Conservation (phyloP, 2,888 invertebrate genomes). For the Omphaloscelis lunosa region DNA sequence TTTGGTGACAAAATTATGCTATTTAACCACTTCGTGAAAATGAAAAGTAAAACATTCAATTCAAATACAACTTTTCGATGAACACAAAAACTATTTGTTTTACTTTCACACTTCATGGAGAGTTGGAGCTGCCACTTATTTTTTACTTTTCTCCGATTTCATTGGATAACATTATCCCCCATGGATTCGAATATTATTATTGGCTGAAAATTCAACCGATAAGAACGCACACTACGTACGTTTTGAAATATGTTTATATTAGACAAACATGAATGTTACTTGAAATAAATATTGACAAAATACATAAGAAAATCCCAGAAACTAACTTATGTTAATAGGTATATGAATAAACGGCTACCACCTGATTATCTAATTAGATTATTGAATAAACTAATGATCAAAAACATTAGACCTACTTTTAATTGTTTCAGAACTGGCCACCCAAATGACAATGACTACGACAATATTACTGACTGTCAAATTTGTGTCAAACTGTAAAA, state of each 20-base stretch:
- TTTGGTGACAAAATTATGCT: slow-evolving; percentile 62
- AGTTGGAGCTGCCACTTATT: slow-evolving; percentile 1
- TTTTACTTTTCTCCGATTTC: background rate
- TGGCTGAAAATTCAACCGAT: fast-evolving
- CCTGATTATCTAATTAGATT: background rate
- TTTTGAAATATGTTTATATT: slow-evolving; percentile 10
- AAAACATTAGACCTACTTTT: background rate
- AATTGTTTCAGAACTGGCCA: slow-evolving; percentile 23
- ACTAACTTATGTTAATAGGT: background rate
- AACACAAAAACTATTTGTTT: slow-evolving; percentile 59
- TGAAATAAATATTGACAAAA: background rate
- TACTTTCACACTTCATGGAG: background rate
- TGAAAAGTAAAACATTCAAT: slow-evolving; percentile 71
- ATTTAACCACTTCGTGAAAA: slow-evolving; percentile 62
- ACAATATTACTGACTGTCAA: slow-evolving; percentile 20
- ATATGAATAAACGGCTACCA: background rate
- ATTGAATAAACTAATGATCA: background rate
- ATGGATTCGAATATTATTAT: background rate
- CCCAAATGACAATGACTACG: slow-evolving; percentile 3
- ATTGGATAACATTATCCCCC: slow-evolving; percentile 21
- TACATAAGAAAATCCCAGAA: background rate
- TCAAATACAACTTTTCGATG: slow-evolving; percentile 59
- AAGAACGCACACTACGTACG: background rate
- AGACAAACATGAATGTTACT: background rate
- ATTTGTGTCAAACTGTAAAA: slow-evolving; percentile 8